phyloP scores from a whole-genome alignment of 2,797 vertebrate species.

The Holocentrus rufus region DNA sequence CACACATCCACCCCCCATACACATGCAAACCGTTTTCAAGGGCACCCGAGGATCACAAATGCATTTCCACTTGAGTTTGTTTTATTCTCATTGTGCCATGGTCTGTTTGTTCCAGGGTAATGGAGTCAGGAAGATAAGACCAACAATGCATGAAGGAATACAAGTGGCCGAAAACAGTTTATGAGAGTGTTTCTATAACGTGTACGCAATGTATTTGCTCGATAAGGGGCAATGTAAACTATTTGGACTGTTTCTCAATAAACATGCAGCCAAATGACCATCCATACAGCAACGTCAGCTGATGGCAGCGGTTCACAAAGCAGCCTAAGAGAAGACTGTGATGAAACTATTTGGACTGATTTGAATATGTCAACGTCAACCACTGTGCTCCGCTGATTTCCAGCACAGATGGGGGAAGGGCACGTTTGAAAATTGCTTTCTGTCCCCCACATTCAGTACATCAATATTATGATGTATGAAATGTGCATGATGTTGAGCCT shows the following conservation, averaged over 20 bases:
- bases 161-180: constrained; percentile 65
- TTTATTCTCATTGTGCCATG: constrained; percentile 62
- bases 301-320: constrained; percentile 25
- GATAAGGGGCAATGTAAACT: constrained; percentile 73
- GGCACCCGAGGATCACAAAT: constrained; percentile 57
- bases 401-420: too few relatives aligned
- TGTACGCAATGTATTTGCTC: constrained; percentile 56
- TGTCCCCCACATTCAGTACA: too few relatives aligned
- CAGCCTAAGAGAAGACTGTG: not conserved
- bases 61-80: constrained; percentile 45
- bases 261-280: constrained; percentile 38
- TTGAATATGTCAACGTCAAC: too few relatives aligned
- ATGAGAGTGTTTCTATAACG: constrained; percentile 60
- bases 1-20: not conserved
- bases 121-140: constrained; percentile 76
- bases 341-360: too few relatives aligned
- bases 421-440: too few relatives aligned
- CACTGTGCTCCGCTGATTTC: too few relatives aligned
- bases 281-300: constrained; percentile 20
- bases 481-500: too few relatives aligned
- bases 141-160: constrained; percentile 65
- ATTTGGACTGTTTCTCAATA: constrained; percentile 59
- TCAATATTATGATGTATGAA: too few relatives aligned
- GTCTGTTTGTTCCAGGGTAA: constrained; percentile 68
- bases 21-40: constrained; percentile 53